phyloP scores from a whole-genome alignment of 2,888 invertebrate species.

The Papilio gigon region DNA sequence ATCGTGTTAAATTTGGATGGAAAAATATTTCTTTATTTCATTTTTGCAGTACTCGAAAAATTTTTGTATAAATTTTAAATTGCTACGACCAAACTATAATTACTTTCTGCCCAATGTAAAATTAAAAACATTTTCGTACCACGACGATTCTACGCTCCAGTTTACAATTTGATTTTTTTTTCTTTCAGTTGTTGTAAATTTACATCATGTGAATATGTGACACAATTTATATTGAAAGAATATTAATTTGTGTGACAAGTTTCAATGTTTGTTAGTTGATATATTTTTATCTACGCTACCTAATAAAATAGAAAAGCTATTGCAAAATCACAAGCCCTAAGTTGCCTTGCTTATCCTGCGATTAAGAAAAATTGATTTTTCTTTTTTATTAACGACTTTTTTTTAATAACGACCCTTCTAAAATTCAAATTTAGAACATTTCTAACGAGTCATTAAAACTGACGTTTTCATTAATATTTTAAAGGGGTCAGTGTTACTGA shows the following conservation, averaged over 20 bases:
- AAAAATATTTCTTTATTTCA: background rate
- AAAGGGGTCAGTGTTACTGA: background rate
- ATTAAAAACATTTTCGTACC: slow-evolving; percentile 5
- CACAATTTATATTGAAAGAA: background rate
- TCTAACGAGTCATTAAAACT: background rate
- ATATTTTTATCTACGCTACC: background rate
- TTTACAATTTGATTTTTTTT: background rate
- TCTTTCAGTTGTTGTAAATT: background rate
- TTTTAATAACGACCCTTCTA: too few species aligned
- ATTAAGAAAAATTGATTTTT: too few species aligned
- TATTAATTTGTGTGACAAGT: background rate
- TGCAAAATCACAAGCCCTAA: too few species aligned
- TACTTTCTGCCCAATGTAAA: slow-evolving; percentile 5
- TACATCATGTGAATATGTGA: background rate
- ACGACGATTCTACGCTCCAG: slow-evolving; percentile 7
- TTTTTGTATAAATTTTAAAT: background rate
- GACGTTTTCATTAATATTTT: background rate
- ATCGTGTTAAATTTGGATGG: background rate
- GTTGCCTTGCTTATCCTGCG: too few species aligned
- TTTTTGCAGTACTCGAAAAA: background rate
- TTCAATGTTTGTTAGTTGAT: background rate
- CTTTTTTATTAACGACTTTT: too few species aligned
- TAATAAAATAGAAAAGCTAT: background rate
- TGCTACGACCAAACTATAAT: slow-evolving; percentile 2
- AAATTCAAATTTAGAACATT: background rate